Conservation (phyloP, 2,888 invertebrate species). For the Hanleya hanleyi region DNA sequence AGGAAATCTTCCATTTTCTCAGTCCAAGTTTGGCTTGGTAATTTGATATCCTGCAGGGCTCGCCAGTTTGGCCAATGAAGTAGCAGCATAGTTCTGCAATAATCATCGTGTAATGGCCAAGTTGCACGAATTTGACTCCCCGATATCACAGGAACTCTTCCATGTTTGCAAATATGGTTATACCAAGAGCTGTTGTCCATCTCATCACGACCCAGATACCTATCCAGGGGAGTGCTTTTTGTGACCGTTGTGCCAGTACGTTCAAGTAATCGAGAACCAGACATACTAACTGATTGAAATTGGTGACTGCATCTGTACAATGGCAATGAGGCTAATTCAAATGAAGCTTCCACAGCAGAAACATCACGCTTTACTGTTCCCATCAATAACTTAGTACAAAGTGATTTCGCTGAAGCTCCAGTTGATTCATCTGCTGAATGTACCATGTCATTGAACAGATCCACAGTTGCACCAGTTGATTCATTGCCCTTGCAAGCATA, state of each 20-base stretch:
- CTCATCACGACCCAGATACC: conserved; percentile 24
- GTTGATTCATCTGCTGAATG: conserved; percentile 2
- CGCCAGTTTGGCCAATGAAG: conserved; percentile 44
- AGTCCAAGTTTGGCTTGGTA: conserved; percentile 25
- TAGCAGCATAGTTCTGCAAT: conserved; percentile 31
- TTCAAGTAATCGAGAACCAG: conserved; percentile 36
- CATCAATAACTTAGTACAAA: conserved; percentile 38
- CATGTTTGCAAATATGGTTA: conserved; percentile 12
- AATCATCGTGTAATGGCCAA: conserved; percentile 40
- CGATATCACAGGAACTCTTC: conserved; percentile 17
- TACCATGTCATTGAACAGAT: conserved; percentile 30
- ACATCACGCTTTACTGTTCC: conserved; percentile 41
- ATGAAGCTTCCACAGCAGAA: conserved; percentile 32
- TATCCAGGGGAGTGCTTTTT: conserved; percentile 32
- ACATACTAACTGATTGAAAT: conserved; percentile 40
- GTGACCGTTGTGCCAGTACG: conserved; percentile 24
- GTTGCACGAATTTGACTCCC: conserved; percentile 13
- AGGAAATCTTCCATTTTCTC: conserved; percentile 29
- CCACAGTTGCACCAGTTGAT: conserved; percentile 34
- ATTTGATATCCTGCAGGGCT: conserved; percentile 33
- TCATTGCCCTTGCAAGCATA: conserved; percentile 46
- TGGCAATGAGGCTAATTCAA: conserved; percentile 38
- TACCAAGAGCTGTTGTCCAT: conserved; percentile 19
- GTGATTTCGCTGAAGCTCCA: conserved; percentile 23
- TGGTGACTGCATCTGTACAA: conserved; percentile 39